Conservation (phyloP, 2,888 invertebrate species). For the Callyntrura sp. region DNA sequence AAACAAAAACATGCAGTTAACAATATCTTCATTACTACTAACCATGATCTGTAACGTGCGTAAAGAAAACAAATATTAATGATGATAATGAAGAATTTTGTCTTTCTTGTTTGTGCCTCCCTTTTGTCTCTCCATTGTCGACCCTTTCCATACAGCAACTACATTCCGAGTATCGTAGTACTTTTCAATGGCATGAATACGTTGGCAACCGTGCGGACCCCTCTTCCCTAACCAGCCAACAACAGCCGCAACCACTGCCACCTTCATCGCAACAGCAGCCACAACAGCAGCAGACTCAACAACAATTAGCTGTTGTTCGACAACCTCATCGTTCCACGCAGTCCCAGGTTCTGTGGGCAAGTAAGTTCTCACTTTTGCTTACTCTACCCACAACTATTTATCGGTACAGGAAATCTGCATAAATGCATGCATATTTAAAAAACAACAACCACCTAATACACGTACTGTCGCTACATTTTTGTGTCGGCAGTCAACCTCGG, state of each 20-base stretch:
- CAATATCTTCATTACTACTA: not conserved
- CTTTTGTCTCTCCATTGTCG: not conserved
- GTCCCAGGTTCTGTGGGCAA: slow-evolving; percentile 77
- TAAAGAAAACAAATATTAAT: too few relatives aligned
- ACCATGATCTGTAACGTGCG: too few relatives aligned
- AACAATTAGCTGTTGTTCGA: slow-evolving; percentile 80
- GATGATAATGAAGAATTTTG: not conserved
- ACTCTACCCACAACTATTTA: too few relatives aligned
- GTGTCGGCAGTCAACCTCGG: not conserved
- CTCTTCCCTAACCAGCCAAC: slow-evolving; percentile 88
- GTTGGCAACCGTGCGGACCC: slow-evolving; percentile 87
- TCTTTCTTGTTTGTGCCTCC: slow-evolving; percentile 15
- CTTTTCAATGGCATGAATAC: slow-evolving; percentile 98
- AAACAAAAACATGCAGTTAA: not conserved
- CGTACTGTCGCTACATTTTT: not conserved
- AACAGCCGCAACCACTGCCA: slow-evolving; percentile 87
- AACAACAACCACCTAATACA: not conserved
- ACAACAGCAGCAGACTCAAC: slow-evolving; percentile 84
- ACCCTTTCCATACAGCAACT: slow-evolving; percentile 87
- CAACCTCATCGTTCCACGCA: slow-evolving; percentile 77
- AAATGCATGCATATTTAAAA: not conserved
- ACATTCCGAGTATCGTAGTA: slow-evolving; percentile 97
- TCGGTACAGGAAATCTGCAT: not conserved
- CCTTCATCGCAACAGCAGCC: slow-evolving; percentile 85
- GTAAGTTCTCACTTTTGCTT: slow-evolving; percentile 46